Evolutionary conservation across 2,888 invertebrate species (phyloP), one percentile per base, ranked within the genome.

Genomic region (Pemphredon lugubris): DNA sequence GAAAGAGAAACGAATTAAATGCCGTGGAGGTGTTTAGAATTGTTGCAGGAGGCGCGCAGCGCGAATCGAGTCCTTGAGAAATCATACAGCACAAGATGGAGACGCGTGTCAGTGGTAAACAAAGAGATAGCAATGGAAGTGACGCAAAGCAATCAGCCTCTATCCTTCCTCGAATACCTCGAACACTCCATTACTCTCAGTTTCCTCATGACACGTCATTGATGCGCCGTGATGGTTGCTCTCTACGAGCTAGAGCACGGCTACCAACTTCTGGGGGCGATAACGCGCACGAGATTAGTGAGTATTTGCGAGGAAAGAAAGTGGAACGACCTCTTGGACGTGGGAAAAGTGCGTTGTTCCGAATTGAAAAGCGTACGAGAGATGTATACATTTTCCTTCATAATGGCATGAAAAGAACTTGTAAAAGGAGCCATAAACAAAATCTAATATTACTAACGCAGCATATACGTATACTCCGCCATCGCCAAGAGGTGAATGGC

Each of bases 101-200:
- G 40, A 30, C 20, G 68, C 63, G 60, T 73, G 64, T 47, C 69
- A 30, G 58, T 55, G 66, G 53, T 75, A 45, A 73, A 83, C 78
- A 85, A 83, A 85, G 77, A 82, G 79, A 85, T 83, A 83, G 75
- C 77, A 55, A 78, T 51, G 70, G 73, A 79, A 61, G n/a, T 83
- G 84, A 84, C 83, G 81, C 72, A 83, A 77, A 81, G 66, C 51
- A 20, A 75, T 37, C 26, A 70, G 34, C 58, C 45, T 53, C 45
- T 55, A 59, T 65, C 57, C 57, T 58, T 70, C 32, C 18, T 47
- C 18, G 47, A 51, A 54, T 59, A 59, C 63, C 34, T 59, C 45
- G 44, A 64, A 40, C 59, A 50, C 66, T 64, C 73, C 67, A 77
- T 79, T 71, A 67, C 70, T 74, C 65, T 51, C n/a, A n/a, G 71